A percentile compares a stretch with the other conserved stretches of the same genome.
phyloP scores from a whole-genome alignment of 2,113 vertebrate species.

The Sapajus apella region DNA sequence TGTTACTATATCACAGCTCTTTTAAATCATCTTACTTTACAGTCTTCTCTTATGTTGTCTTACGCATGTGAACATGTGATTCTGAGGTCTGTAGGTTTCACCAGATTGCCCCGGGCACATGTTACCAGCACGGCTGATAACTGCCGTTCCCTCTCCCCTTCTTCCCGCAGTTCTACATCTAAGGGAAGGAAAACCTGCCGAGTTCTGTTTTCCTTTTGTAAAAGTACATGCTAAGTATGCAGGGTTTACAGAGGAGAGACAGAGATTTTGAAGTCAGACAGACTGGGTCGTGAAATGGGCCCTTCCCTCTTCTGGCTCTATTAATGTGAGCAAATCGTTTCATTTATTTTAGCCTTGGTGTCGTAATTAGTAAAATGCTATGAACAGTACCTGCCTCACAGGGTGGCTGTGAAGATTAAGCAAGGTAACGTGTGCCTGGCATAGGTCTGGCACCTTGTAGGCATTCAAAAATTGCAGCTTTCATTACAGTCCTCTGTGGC shows the following conservation, averaged over 20 bases:
- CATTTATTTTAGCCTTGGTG: not conserved
- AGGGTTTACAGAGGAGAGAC: not conserved
- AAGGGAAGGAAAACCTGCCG: not conserved
- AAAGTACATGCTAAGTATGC: not conserved
- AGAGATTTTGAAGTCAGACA: not conserved
- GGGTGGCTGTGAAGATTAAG: not conserved
- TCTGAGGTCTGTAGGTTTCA: not conserved
- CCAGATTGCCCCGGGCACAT: not conserved
- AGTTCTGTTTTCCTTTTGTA: not conserved
- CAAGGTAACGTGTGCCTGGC: accelerated
- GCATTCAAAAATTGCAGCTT: not conserved
- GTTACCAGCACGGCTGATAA: not conserved
- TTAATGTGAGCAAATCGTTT: not conserved
- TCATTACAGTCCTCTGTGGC: accelerated
- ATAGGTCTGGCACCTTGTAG: accelerated
- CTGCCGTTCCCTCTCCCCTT: accelerated
- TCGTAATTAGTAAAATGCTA: not conserved
- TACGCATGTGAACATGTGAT: not conserved
- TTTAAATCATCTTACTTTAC: not conserved
- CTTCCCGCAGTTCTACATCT: not conserved
- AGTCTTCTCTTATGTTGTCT: not conserved
- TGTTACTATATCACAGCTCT: not conserved
- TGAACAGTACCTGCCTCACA: accelerated
- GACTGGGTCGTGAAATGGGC: not conserved
- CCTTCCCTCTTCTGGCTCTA: too few species aligned